phyloP scores from a whole-genome alignment of 2,113 vertebrate genomes.

The Indri indri region DNA sequence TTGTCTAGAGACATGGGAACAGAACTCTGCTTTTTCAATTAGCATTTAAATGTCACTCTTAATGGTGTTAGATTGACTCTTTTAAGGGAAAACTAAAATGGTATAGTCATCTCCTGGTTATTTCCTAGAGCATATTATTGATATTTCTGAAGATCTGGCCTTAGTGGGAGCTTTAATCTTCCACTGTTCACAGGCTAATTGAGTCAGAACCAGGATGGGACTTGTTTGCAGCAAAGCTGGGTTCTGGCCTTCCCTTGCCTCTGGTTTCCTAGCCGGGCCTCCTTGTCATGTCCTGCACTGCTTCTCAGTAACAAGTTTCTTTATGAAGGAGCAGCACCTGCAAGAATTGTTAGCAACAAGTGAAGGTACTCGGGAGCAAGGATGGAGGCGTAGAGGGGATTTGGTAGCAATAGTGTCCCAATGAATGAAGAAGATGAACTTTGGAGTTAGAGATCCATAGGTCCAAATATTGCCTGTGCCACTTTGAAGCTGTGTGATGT shows the following conservation, averaged over 20 bases:
- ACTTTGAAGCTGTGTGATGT: neutral
- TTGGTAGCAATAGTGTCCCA: neutral
- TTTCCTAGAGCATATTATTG: slow-evolving; percentile 32
- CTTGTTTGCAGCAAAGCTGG: neutral
- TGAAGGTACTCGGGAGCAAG: neutral
- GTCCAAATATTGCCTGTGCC: neutral
- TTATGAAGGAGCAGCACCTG: neutral
- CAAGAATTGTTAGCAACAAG: neutral
- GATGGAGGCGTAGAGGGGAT: neutral
- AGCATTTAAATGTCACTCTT: slow-evolving; percentile 76
- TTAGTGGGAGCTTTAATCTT: slow-evolving; percentile 27
- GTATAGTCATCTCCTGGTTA: slow-evolving; percentile 32
- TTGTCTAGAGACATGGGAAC: slow-evolving; percentile 47
- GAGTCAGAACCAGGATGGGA: neutral
- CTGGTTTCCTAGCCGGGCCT: neutral
- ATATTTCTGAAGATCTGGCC: slow-evolving; percentile 42
- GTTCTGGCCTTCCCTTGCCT: neutral
- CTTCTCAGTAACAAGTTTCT: neutral
- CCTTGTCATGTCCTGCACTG: neutral
- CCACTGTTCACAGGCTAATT: neutral
- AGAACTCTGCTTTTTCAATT: slow-evolving; percentile 65
- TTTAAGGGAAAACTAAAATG: slow-evolving; percentile 67
- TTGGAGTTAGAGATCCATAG: neutral
- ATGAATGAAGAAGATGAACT: neutral
- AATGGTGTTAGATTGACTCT: slow-evolving; percentile 71